Conservation (phyloP, 2,797 vertebrate species). For the Sebastiscus tertius region DNA sequence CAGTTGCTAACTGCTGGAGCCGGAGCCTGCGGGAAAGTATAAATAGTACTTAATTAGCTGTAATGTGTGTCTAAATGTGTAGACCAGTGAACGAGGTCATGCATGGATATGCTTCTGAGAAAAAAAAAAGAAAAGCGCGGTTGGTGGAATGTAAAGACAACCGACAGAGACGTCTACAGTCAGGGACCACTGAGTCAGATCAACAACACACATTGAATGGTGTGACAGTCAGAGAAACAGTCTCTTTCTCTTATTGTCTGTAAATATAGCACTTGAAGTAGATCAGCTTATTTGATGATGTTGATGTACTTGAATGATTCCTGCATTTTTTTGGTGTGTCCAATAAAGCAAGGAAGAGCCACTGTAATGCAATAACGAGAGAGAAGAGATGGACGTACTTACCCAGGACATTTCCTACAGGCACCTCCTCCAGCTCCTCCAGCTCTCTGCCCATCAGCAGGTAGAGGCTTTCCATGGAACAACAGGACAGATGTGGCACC, state of each 20-base stretch:
- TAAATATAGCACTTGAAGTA: too few species aligned
- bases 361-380: background rate
- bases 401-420: slow-evolving; percentile 94
- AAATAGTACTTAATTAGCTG: slow-evolving; percentile 26
- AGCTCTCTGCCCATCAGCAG: slow-evolving; percentile 96
- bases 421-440: slow-evolving; percentile 91
- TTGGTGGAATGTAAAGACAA: too few species aligned
- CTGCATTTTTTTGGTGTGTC: background rate
- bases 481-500: slow-evolving; percentile 88
- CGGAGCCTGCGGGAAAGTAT: too few species aligned
- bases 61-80: slow-evolving; percentile 12
- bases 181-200: too few species aligned
- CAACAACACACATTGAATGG: background rate
- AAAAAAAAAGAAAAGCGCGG: background rate
- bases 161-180: rapidly evolving
- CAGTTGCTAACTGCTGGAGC: too few species aligned
- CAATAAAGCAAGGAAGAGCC: background rate
- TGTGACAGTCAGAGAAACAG: background rate
- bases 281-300: background rate
- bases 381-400: slow-evolving; percentile 17
- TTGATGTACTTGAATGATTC: background rate
- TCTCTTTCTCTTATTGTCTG: background rate
- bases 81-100: slow-evolving; percentile 12
- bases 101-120: slow-evolving; percentile 3
- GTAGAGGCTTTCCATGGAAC: slow-evolving; percentile 88